Conservation (phyloP, 2,888 invertebrate species). For the Agrotis puta region DNA sequence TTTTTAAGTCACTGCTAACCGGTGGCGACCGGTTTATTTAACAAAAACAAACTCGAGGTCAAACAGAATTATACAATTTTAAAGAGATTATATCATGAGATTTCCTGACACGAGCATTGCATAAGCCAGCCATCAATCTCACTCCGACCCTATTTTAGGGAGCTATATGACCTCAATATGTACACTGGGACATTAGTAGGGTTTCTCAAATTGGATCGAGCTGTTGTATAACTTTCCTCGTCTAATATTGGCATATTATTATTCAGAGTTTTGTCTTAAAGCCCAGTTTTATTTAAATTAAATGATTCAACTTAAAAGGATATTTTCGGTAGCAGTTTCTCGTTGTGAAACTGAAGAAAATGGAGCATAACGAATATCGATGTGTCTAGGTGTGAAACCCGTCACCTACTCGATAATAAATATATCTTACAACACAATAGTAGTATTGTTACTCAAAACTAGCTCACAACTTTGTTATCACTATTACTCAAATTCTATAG, state of each 20-base stretch:
- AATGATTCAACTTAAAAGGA: neutral
- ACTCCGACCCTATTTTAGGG: conserved; percentile 33
- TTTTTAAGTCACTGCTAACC: conserved; percentile 14
- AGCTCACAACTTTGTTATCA: conserved; percentile 13
- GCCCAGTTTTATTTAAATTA: neutral
- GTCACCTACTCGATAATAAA: conserved; percentile 14
- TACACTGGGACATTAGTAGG: neutral
- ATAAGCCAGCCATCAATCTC: neutral
- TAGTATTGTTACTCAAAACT: conserved; percentile 5
- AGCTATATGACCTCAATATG: conserved; percentile 31
- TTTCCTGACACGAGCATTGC: neutral
- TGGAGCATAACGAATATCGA: neutral
- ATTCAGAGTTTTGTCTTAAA: neutral
- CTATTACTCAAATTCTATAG: conserved; percentile 18
- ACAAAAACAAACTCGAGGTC: conserved; percentile 14
- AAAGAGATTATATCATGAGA: neutral
- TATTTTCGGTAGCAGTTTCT: no score
- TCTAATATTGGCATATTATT: neutral
- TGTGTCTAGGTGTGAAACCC: conserved; percentile 20
- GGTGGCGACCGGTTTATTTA: neutral
- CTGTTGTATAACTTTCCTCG: neutral
- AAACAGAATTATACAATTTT: conserved; percentile 4
- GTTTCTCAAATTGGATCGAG: conserved; percentile 19
- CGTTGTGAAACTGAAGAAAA: conserved; percentile 4
- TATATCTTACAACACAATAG: conserved; percentile 2